Conservation (phyloP, 2,888 invertebrate genomes). For the Smittia sp. region DNA sequence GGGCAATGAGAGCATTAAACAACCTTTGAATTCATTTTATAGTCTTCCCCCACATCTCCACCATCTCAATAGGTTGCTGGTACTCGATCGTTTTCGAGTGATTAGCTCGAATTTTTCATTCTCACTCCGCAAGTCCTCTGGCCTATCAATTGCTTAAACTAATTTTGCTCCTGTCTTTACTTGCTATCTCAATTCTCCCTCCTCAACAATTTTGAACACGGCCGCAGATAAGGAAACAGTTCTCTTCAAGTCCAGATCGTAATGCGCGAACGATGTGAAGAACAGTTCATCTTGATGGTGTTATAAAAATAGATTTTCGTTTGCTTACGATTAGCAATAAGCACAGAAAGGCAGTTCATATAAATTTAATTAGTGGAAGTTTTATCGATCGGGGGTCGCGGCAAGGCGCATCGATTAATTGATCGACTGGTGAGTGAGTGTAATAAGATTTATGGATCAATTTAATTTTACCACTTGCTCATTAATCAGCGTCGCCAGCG, state of each 20-base stretch:
- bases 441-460: neutral
- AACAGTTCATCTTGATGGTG: neutral
- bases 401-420: conserved; percentile 22
- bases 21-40: too few relatives aligned
- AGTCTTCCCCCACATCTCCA: too few relatives aligned
- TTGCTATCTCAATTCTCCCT: too few relatives aligned
- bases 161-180: too few relatives aligned
- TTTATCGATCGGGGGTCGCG: neutral
- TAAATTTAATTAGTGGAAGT: neutral
- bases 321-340: conserved; percentile 20
- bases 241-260: neutral
- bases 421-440: conserved; percentile 18
- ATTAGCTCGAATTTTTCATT: too few relatives aligned
- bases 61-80: too few relatives aligned
- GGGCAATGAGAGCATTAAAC: too few relatives aligned
- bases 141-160: too few relatives aligned
- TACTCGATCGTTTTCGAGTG: too few relatives aligned
- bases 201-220: too few relatives aligned
- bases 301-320: conserved; percentile 17
- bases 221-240: neutral
- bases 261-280: neutral
- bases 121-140: too few relatives aligned
- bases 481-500: conserved; percentile 42
- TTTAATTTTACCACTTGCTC: neutral
- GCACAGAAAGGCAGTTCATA: conserved; percentile 18